A percentile compares a stretch with the other conserved stretches of the same genome.
phyloP scores from a whole-genome alignment of 2,113 vertebrate species.

The Nannospalax galili region DNA sequence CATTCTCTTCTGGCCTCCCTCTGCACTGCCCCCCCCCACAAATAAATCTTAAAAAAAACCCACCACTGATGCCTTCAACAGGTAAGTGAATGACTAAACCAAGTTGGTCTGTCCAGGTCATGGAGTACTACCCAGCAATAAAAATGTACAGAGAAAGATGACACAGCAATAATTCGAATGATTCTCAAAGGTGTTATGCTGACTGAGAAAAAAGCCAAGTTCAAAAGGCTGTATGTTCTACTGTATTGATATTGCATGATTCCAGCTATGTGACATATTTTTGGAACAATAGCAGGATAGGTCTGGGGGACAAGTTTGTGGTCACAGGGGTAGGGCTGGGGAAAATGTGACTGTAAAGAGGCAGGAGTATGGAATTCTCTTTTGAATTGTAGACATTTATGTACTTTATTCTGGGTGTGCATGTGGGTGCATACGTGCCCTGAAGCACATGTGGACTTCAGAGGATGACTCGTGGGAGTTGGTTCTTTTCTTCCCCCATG shows the following conservation, averaged over 20 bases:
- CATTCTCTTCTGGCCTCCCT: not conserved
- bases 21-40: too few species aligned
- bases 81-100: not conserved
- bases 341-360: not conserved
- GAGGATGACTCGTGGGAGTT: not conserved
- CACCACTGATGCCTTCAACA: not conserved
- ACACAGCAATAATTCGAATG: not conserved
- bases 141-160: not conserved
- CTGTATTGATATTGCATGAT: not conserved
- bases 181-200: not conserved
- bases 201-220: not conserved
- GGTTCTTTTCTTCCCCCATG: not conserved
- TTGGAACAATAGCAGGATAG: not conserved
- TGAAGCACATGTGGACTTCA: not conserved
- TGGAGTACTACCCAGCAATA: not conserved
- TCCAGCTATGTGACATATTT: not conserved
- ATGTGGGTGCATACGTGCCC: not conserved
- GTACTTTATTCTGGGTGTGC: not conserved
- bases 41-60: not conserved
- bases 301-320: not conserved
- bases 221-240: not conserved
- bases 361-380: not conserved
- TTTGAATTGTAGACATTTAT: not conserved
- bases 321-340: too few species aligned
- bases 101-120: too few species aligned